A percentile compares a stretch with the other conserved stretches of the same genome.
Conservation (phyloP, 2,113 vertebrate genomes). For the Ictidomys tridecemlineatus region DNA sequence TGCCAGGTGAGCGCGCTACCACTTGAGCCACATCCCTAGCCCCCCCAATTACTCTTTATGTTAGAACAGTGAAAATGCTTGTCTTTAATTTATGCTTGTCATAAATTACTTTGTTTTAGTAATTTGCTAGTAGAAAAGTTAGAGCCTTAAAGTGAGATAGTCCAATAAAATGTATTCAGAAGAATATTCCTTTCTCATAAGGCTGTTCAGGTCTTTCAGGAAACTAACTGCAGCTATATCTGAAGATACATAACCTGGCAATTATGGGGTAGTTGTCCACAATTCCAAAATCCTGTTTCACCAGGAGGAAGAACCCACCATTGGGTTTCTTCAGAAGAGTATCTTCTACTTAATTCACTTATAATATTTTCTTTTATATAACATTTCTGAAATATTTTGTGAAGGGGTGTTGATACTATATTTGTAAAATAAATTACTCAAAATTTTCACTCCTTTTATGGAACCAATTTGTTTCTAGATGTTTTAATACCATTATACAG, state of each 20-base stretch:
- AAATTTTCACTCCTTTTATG: constrained; percentile 33
- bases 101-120: background rate
- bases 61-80: constrained; percentile 20
- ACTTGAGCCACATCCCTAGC: no score
- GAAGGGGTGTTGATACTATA: background rate
- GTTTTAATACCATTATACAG: constrained; percentile 41
- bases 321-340: constrained; percentile 50
- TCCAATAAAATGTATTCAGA: constrained; percentile 14
- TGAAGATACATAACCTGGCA: constrained; percentile 8
- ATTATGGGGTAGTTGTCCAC: constrained; percentile 31
- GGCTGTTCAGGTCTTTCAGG: constrained; percentile 10
- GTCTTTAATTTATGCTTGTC: background rate
- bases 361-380: constrained; percentile 30
- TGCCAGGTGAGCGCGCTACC: no score
- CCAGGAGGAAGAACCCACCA: background rate
- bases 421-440: constrained; percentile 26
- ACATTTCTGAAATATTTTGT: constrained; percentile 58
- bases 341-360: constrained; percentile 39
- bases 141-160: constrained; percentile 49
- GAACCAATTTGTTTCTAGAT: constrained; percentile 62
- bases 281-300: constrained; percentile 40
- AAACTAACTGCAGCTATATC: constrained; percentile 43
- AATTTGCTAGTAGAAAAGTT: constrained; percentile 29
- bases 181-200: constrained; percentile 49
- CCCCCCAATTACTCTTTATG: constrained; percentile 15